Percentiles rank a stretch among this genome's conserved stretches.
These are phyloP conservation scores for Megalops atlanticus DNA, from an alignment of 2,113 vertebrate genomes.

Conservation along the genomic window DNA sequence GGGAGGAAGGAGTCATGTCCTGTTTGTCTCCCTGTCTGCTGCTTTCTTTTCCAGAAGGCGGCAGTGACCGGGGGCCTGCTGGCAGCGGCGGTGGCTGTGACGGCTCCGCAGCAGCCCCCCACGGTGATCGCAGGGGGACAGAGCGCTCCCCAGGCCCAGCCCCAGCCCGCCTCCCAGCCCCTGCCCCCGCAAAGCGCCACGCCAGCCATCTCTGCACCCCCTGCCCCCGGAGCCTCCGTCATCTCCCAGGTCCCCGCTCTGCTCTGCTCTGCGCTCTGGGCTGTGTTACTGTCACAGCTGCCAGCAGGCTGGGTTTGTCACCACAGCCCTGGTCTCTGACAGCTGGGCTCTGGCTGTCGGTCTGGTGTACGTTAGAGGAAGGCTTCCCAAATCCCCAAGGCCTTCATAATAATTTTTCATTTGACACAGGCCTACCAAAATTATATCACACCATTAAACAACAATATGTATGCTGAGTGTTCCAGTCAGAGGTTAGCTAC, in stretches of 20 bases:
- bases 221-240: conserved; percentile 70
- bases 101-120: conserved; percentile 41
- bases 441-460: not conserved
- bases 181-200: conserved; percentile 47
- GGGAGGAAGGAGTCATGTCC: conserved; percentile 67
- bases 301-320: conserved; percentile 59
- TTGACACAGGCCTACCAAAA: not conserved
- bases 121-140: conserved; percentile 41
- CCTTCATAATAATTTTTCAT: not conserved
- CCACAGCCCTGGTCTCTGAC: conserved; percentile 47
- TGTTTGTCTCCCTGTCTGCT: conserved; percentile 72
- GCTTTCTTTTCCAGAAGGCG: conserved; percentile 68
- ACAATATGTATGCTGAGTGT: not conserved
- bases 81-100: conserved; percentile 61
- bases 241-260: conserved; percentile 72
- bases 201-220: conserved; percentile 61
- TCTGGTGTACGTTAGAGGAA: not conserved
- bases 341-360: conserved; percentile 52
- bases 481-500: not conserved
- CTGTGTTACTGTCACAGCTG: conserved; percentile 55
- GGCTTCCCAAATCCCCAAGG: not conserved
- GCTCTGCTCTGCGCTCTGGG: not conserved
- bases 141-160: conserved; percentile 43
- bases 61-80: conserved; percentile 53
- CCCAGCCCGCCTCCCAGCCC: conserved; percentile 68